Evolutionary conservation across 2,797 vertebrate genomes (phyloP), one percentile per base, ranked within the genome.

Genomic region (Pelochelys cantorii): DNA sequence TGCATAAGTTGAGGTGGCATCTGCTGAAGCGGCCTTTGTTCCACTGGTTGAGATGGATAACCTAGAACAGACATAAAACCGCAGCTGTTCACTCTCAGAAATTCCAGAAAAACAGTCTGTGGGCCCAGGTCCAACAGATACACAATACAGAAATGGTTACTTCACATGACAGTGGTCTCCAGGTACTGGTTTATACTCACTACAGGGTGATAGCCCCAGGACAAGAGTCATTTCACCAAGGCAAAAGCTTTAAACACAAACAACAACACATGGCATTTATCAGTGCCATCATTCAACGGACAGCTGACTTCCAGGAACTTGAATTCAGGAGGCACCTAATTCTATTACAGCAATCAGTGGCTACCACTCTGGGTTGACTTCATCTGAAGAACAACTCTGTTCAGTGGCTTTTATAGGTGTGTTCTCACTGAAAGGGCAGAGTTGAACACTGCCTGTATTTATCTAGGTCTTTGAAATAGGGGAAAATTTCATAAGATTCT

Each of bases 21-120:
- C 97, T 99, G 99, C 94, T 99, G 99, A 89, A 99, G 97, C 77
- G 99, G 98, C 94, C 99, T 98, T 97, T 99, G 99, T 95, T 99
- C 99, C 97, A 98, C 98, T 83, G 99, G 96, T 94, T 99, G 99
- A 92, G 98, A 98, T 93, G 99, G 97, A 96, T 99, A 99, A 88
- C 99, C 99, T 99, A 95, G 65, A 92, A 9, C 37, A 96, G 78
- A 91, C 52, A 54, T 4, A 13, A 82, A 53, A 5, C n/a, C 17
- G 18, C 23, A 22, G 18, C 10, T 37, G 23, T 37, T 27, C 31
- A 25, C 52, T 85, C 65, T 79, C 9, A 48, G 23, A 84, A 75
- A 77, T 37, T 29, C 27, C 25, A 86, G 31, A 79, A 60, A 79
- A 95, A 78, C 22, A 85, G 31, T 29, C 87, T 23, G 88, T 78